Base-by-base conservation (phyloP, 1,140 invertebrate species). In the Dendroctonus ponderosae region DNA sequence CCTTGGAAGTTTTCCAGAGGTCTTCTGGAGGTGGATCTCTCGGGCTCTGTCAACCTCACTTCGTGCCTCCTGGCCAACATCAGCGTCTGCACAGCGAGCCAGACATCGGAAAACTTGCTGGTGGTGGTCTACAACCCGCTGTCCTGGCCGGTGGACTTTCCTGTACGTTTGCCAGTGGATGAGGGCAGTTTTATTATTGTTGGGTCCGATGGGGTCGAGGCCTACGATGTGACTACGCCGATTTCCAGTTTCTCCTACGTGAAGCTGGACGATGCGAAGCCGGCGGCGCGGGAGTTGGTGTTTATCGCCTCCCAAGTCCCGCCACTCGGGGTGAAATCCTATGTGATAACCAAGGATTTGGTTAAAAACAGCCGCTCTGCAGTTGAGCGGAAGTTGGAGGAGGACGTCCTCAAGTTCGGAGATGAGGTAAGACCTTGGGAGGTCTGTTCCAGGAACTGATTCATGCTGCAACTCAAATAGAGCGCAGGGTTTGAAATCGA, bases 81-180 rank as follows among this genome's bases (percentile, higher is more conserved):
- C 2, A 88, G 85, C 70, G 71, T 79, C 0, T 89, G 87, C 62
- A 69, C 69, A 76, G 71, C 82, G 11, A 84, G 86, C 2, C 90
- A 93, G 7, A 75, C 76, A 5, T 80, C 81, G 46, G 75, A 84
- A 62, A 76, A 84, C 62, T 87, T 91, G 72, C 74, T 87, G 5
- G 80, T 91, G 0, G 84, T 87, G 0, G 69, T 93, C 3, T 92
- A 93, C 75, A 98, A 97, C 79, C 91, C 93, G 0, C 71, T 91
- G 6, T 87, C 87, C 44, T 83, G 86, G 42, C 76, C 81, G 41
- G 81, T 89, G 0, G 81, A 83, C 9, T 80, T 84, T 51, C 87
- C 85, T 70, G 79, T 94, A 7, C 82, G 89, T 7, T 26, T 96
- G 8, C 93, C 94, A 0, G 88, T 91, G 76, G 6, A 81, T 79